Conservation (phyloP, 2,888 invertebrate species). For the Cryptophagus acutangulus region DNA sequence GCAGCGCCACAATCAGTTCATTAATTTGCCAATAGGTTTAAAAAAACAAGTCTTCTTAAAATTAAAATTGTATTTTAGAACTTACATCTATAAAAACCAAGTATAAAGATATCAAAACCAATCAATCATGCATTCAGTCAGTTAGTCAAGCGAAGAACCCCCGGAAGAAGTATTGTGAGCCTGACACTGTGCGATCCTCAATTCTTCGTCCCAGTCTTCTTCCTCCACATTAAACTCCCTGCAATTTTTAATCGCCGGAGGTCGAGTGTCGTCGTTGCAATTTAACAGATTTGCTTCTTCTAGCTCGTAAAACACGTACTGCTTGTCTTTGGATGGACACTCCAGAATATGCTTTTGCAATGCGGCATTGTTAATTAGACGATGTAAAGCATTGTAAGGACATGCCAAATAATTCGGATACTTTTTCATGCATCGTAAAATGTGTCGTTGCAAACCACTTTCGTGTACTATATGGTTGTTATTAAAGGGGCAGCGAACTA, state of each 20-base stretch:
- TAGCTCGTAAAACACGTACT: conserved; percentile 6
- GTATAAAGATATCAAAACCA: no score
- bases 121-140: no score
- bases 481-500: conserved; percentile 45
- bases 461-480: conserved; percentile 34
- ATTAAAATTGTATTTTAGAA: no score
- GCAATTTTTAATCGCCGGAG: conserved; percentile 21
- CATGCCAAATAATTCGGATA: conserved; percentile 39
- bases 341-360: conserved; percentile 33
- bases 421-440: conserved; percentile 41
- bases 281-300: no score
- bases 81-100: no score
- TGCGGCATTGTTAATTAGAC: conserved; percentile 32
- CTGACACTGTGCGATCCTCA: no score
- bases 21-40: no score
- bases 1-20: no score
- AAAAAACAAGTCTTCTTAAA: no score
- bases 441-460: conserved; percentile 38
- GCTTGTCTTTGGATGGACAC: conserved; percentile 29
- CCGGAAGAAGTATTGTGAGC: no score
- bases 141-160: no score
- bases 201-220: conserved; percentile 39
- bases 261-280: no score
- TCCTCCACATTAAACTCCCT: conserved; percentile 28
- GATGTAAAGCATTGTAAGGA: conserved; percentile 41